Evolutionary conservation across 2,797 vertebrate genomes (phyloP).

Genomic region (Phalanger gymnotis): DNA sequence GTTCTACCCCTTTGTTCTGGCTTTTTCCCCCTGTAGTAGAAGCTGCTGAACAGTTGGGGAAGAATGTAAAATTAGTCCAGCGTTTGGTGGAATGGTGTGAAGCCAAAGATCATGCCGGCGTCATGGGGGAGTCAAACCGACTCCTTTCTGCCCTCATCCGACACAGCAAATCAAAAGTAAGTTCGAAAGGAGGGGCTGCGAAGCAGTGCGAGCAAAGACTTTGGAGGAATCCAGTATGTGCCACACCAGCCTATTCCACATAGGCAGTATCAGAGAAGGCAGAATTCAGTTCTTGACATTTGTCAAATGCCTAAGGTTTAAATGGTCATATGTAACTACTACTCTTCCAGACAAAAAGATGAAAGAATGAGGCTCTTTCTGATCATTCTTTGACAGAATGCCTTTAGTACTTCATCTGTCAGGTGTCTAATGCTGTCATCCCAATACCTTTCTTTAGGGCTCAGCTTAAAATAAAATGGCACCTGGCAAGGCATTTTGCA

Average conservation of each 20-base stretch:
- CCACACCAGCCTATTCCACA: background rate
- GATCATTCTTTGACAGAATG: background rate
- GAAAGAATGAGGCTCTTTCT: conserved; percentile 37
- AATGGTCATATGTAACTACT: background rate
- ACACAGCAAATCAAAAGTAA: conserved; percentile 99
- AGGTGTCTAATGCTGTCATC: background rate
- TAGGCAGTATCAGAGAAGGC: background rate
- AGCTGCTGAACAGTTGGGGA: conserved; percentile 97
- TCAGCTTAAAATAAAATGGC: background rate
- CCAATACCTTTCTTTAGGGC: background rate
- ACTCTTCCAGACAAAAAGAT: background rate
- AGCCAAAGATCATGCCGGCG: conserved; percentile 98
- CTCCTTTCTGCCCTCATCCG: conserved; percentile 97
- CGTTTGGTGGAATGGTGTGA: conserved; percentile 98
- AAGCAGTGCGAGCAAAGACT: background rate
- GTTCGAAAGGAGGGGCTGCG: conserved; percentile 52
- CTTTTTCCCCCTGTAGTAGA: conserved; percentile 87
- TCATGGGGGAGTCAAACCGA: conserved; percentile 99
- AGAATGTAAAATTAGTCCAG: conserved; percentile 93
- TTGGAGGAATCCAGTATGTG: background rate
- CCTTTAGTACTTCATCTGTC: background rate
- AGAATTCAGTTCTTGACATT: background rate
- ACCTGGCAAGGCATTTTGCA: background rate
- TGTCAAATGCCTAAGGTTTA: background rate
- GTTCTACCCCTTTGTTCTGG: conserved; percentile 67